These are phyloP conservation scores for Phortica magna DNA, from an alignment of 2,888 invertebrate species.

Conservation along the genomic window DNA sequence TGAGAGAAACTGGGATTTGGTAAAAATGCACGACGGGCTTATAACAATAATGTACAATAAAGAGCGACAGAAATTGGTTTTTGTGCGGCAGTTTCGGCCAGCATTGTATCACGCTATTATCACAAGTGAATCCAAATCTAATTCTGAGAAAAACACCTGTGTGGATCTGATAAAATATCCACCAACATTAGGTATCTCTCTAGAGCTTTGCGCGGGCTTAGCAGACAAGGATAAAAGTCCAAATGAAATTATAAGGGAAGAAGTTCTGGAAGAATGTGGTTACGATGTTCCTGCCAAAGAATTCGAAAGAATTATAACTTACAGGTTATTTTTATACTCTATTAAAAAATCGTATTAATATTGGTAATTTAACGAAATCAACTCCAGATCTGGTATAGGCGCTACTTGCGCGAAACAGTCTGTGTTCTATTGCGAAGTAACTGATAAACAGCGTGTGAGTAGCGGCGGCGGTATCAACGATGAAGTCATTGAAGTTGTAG, in stretches of 20 bases:
- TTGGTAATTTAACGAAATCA: neutral
- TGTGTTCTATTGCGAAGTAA: conserved; percentile 13
- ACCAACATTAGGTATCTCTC: conserved; percentile 85
- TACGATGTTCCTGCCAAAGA: conserved; percentile 49
- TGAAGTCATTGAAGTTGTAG: conserved; percentile 22
- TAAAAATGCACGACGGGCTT: conserved; percentile 90
- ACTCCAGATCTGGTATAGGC: conserved; percentile 21
- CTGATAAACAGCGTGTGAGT: neutral
- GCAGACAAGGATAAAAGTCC: conserved; percentile 87
- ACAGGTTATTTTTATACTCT: conserved; percentile 26
- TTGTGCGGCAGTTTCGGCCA: conserved; percentile 94
- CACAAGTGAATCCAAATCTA: conserved; percentile 77
- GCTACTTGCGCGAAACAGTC: conserved; percentile 9
- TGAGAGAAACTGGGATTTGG: conserved; percentile 88
- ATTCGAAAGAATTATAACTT: conserved; percentile 45
- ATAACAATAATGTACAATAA: conserved; percentile 89
- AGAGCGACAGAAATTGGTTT: conserved; percentile 85
- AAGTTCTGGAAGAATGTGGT: conserved; percentile 92
- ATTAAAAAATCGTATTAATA: neutral
- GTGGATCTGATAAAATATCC: conserved; percentile 85
- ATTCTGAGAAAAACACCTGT: conserved; percentile 58
- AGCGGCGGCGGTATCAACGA: neutral
- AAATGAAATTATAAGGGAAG: conserved; percentile 89
- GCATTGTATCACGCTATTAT: conserved; percentile 87
- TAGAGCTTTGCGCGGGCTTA: conserved; percentile 96